Base-by-base conservation (phyloP, 2,888 invertebrate species). In the Drosophila parthenogenetica region DNA sequence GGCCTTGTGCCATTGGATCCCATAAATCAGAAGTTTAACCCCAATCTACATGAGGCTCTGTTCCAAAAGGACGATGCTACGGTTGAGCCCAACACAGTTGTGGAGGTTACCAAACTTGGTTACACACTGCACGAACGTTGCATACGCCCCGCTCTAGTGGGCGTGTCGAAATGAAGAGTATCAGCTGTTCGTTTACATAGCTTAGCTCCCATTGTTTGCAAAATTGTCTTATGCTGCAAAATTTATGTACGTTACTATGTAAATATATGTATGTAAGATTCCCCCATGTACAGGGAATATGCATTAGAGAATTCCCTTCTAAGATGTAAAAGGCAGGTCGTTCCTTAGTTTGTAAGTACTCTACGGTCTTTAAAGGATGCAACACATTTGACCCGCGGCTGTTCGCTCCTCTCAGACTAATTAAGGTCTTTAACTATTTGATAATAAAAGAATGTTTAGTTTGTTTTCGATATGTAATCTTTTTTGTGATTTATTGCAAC, bases 111-210 rank as follows among this genome's bases (percentile, higher is more conserved):
- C 63, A 99, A 99, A 93, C 94, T 98, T 49, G 99, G 99, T 5
- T 99, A 98, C 93, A 98, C 97, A 91, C 93, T 99, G 59, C 97
- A 98, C 88, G 97, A 98, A 90, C 94, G 99, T 80, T 97, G 98
- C 82, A 95, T 99, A 84, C 94, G 99, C 79, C 98, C 99, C 40
- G 99, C 99, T 2, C 93, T 98, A 42, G 99, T 99, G 25, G 99
- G 99, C 16, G 99, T 99, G 16, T 96, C 97, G 43, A 98, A 97
- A 42, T 77, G 63, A 43, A 68, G 48, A 62, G 49, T 39, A 11
- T 14, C 19, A 13, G 10, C 16, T 17, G 17, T 45, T 19, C 42
- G 22, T 65, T 75, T 80, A 71, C 80, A 80, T 85, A 76, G 76
- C 49, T 14, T 50, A 61, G 49, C 60, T 53, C 45, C 59, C 13